These are phyloP conservation scores for Vespertilio murinus DNA, from an alignment of 2,797 vertebrate species.

Conservation along the genomic window DNA sequence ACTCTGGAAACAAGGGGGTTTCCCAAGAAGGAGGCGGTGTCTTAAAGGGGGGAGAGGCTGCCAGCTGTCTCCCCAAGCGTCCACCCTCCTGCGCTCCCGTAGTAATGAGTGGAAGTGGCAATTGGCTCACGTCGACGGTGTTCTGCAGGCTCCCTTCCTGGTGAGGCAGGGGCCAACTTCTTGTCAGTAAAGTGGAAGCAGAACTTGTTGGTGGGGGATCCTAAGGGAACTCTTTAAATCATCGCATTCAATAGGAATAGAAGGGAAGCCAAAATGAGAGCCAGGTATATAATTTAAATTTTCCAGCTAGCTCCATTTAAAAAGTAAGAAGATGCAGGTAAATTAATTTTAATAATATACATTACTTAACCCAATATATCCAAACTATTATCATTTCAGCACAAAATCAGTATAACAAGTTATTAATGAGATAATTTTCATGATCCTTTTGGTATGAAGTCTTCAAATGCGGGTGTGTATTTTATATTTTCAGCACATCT, in stretches of 20 bases:
- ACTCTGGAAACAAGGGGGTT: background rate
- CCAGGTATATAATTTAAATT: background rate
- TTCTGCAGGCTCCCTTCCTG: background rate
- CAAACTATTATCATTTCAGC: constrained; percentile 9
- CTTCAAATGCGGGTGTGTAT: background rate
- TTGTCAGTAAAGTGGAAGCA: background rate
- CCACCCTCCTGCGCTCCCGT: background rate
- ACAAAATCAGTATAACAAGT: background rate
- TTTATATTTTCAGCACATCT: background rate
- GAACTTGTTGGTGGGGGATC: background rate
- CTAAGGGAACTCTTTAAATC: background rate
- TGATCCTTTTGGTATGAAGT: background rate
- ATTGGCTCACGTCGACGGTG: background rate
- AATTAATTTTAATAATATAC: background rate
- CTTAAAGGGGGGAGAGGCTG: background rate
- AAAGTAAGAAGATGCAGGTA: background rate
- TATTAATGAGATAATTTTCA: background rate
- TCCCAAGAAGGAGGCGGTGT: background rate
- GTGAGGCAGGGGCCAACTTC: background rate
- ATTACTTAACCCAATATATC: background rate
- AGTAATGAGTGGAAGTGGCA: background rate
- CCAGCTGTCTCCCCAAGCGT: background rate
- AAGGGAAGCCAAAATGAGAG: background rate
- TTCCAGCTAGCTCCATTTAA: background rate
- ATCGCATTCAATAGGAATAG: background rate